Conservation (phyloP, 2,888 invertebrate genomes). For the Troides aeacus region DNA sequence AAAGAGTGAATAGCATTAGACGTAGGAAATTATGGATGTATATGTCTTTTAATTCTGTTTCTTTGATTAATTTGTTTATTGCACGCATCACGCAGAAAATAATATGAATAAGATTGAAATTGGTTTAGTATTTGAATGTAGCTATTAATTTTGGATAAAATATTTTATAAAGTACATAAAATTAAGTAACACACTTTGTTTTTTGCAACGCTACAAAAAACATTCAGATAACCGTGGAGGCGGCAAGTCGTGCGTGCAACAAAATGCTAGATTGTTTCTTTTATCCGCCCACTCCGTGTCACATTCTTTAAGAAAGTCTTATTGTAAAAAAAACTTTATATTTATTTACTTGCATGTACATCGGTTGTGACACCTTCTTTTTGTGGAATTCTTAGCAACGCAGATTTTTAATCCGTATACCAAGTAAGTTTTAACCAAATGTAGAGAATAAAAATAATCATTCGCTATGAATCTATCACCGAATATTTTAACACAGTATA, state of each 20-base stretch:
- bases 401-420: background rate
- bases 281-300: conserved; percentile 35
- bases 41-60: no score
- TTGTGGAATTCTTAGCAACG: background rate
- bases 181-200: conserved; percentile 38
- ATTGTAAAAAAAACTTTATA: conserved; percentile 32
- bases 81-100: background rate
- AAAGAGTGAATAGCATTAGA: no score
- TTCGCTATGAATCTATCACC: background rate
- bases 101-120: background rate
- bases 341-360: conserved; percentile 33
- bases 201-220: conserved; percentile 34
- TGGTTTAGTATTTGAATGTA: background rate
- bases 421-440: background rate
- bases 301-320: conserved; percentile 26
- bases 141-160: background rate
- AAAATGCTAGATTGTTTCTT: conserved; percentile 64
- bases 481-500: background rate
- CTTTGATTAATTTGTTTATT: no score
- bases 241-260: conserved; percentile 70
- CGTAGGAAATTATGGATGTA: no score
- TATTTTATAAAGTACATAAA: background rate
- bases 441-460: background rate
- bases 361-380: background rate
- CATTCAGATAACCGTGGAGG: conserved; percentile 58